Base-by-base conservation (phyloP, 2,888 invertebrate species). In the Nebria brevicollis region DNA sequence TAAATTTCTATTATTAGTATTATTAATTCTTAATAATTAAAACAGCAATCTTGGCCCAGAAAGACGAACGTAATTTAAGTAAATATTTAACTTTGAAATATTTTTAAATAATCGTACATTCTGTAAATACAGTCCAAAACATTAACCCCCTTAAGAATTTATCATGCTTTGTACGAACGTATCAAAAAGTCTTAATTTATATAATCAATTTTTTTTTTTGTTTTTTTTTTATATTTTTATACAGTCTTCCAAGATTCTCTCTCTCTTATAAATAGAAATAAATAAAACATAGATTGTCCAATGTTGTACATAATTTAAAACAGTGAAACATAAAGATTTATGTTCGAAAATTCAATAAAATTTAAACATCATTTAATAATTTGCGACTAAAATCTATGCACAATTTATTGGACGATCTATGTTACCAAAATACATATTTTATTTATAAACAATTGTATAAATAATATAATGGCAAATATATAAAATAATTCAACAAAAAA, bases 401-500 rank as follows among this genome's bases (percentile, higher is more conserved):
- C 54, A 72, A 64, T 72, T 72, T 65, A 65, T 65, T 77, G 64
- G 64, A 34, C 54, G 20, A 34, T 77, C 65, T 54, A 54, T 54
- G 54, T 54, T 54, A 54, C 54, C 54, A 54, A 54, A 54, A 54
- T 54, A 54, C 54, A 54, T 54, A 54, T 54, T 54, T 54, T 54
- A 54, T 54, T 54, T 54, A 54, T 54, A 54, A 54, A 7, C 54
- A 54, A 54, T 54, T 54, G 54, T 54, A 54, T 54, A 54, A 54
- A 54, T 54, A 54, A 54, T 54, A 54, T 54, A 54, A 54, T 54
- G 54, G 54, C 54, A 54, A 34, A 34, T 34, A 34, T 34, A 34
- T 54, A 54, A 78, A 78, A 78, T 78, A 78, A 77, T 77, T 77
- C 72, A 77, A 78, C 78, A 72, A 77, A 26, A 43, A 26, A 43